Base-by-base conservation (phyloP, 92 coral and sea anemone genomes). In the Diadumene lineata region DNA sequence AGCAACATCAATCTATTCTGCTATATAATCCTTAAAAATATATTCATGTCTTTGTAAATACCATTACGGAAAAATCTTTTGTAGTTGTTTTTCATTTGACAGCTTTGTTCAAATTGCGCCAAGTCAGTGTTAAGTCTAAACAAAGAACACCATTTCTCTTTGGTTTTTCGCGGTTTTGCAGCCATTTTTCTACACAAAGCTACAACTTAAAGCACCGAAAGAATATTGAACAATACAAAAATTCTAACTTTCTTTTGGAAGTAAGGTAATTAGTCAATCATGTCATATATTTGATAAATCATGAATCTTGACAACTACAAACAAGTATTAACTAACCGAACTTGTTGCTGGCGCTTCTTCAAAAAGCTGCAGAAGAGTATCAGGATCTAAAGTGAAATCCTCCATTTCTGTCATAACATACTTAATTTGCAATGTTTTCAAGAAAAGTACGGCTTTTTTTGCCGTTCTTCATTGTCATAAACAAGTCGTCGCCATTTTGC, bases 261-360 rank as follows among this genome's bases (percentile, higher is more conserved):
- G 6, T 4, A 38, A 13, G 13, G 48, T 38, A 4, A 38, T 38
- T 38, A 38, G 7, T 38, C 13, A 38, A 38, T 13, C 13, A 38
- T 38, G 48, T 38, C 48, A 4, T 38, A 38, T 38, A 38, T 38
- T 38, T 38, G 7, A 38, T 38, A 4, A 38, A 38, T 38, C 13
- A 38, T 38, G 60, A 53, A 7, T 16, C 7, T 8, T 53, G 7
- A 22, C n/a, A 16, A 16, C 19, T 62, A 60, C n/a, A n/a, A n/a
- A n/a, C n/a, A n/a, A n/a, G n/a, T 55, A 22, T 22, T 0, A 11
- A 85, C 90, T 84, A 76, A 96, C 99, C 91, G 90, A 79, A 33
- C 80, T 79, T 22, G 88, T 74, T 15, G 90, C 73, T 2, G 85
- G 79, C 56, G 97, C 96, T 79, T 89, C 92, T 70, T 87, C 84